A percentile compares a stretch with the other conserved stretches of the same genome.
Conservation (phyloP, 1,140 invertebrate genomes). For the Sycophaga agraensis region DNA sequence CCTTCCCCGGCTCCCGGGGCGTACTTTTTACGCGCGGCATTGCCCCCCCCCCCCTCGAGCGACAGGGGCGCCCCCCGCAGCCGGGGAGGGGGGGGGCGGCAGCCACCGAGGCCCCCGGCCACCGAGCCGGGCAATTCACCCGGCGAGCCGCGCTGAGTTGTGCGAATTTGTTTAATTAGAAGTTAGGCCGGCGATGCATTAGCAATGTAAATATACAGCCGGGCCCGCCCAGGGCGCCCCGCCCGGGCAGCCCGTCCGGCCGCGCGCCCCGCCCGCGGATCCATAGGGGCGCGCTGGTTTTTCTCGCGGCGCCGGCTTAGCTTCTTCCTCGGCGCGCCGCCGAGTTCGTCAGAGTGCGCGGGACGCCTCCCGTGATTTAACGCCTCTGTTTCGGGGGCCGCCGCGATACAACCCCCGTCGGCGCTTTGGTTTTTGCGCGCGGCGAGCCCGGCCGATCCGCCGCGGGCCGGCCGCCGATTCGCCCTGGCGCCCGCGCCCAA, state of each 20-base stretch:
- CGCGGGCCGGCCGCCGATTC: no score
- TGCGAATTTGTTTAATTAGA: slow-evolving; percentile 60
- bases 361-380: no score
- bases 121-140: slow-evolving; percentile 39
- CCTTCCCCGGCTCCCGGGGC: not conserved
- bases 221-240: not conserved
- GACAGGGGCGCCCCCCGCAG: not conserved
- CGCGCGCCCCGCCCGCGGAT: no score
- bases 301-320: no score
- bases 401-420: slow-evolving; percentile 7
- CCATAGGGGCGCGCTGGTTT: no score
- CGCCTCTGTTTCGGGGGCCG: not conserved
- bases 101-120: not conserved
- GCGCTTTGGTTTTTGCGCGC: not conserved
- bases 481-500: no score
- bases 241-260: no score
- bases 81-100: not conserved
- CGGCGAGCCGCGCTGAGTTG: slow-evolving; percentile 47
- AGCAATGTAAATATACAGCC: slow-evolving; percentile 54
- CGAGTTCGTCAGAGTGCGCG: no score
- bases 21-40: not conserved
- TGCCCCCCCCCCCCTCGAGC: not conserved
- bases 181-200: slow-evolving; percentile 57
- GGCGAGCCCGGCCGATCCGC: no score
- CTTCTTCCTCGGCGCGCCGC: no score